These are phyloP conservation scores for Sebastes steindachneri DNA, from an alignment of 2,797 vertebrate genomes.

Conservation along the genomic window DNA sequence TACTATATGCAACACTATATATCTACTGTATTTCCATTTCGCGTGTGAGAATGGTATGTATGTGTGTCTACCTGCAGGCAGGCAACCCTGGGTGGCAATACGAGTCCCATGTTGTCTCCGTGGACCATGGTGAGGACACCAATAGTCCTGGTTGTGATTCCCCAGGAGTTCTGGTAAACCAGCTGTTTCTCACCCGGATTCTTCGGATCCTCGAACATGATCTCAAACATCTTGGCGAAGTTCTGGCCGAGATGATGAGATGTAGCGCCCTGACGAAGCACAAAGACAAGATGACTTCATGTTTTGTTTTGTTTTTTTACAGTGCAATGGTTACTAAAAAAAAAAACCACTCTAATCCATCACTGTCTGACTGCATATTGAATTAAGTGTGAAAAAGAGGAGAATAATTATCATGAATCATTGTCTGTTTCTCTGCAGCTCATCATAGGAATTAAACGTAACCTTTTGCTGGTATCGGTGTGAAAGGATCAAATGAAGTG, in stretches of 20 bases:
- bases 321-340: background rate
- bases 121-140: constrained; percentile 98
- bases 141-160: constrained; percentile 95
- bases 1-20: no score
- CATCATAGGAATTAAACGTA: background rate
- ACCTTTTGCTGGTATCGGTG: background rate
- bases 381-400: background rate
- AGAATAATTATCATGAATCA: background rate
- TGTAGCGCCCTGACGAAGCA: constrained; percentile 88
- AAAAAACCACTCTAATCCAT: background rate
- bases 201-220: constrained; percentile 95
- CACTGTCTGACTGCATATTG: background rate
- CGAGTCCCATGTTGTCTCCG: constrained; percentile 96
- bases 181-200: constrained; percentile 95
- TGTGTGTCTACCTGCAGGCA: constrained; percentile 89
- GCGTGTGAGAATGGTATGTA: background rate
- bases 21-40: background rate
- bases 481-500: background rate
- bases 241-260: constrained; percentile 99
- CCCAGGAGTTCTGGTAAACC: constrained; percentile 98
- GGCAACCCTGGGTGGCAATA: constrained; percentile 94
- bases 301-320: background rate
- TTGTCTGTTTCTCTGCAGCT: background rate
- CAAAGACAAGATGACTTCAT: background rate
- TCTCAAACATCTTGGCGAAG: constrained; percentile 98